Evolutionary conservation across 2,888 invertebrate genomes (phyloP).

Genomic region (Noctua janthe): DNA sequence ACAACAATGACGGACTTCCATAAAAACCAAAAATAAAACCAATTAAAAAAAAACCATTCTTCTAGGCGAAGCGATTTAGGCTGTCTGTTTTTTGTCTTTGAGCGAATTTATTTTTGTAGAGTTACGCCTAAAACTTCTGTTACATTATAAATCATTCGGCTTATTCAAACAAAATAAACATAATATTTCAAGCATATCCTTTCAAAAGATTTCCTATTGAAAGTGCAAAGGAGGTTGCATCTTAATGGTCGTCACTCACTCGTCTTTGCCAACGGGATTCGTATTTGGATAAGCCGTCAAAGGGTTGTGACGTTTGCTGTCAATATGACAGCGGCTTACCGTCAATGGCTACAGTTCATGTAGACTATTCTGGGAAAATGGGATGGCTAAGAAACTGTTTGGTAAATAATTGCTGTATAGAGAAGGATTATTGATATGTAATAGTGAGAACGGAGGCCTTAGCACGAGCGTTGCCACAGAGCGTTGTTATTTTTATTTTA

Average conservation of each 20-base stretch:
- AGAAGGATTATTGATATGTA: not conserved
- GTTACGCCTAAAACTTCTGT: not conserved
- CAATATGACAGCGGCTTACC: conserved; percentile 13
- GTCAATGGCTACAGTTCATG: conserved; percentile 12
- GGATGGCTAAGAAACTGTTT: too few species aligned
- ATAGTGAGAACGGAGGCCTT: too few species aligned
- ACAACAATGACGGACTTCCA: not conserved
- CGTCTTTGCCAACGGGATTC: conserved; percentile 8
- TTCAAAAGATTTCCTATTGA: not conserved
- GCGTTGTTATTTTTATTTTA: too few species aligned
- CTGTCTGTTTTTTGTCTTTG: not conserved
- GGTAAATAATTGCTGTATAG: not conserved
- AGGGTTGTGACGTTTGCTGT: conserved; percentile 25
- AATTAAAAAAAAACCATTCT: too few species aligned
- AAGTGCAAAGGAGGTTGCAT: conserved; percentile 1
- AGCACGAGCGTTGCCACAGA: too few species aligned
- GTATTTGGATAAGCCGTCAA: conserved; percentile 47
- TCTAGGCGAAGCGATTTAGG: not conserved
- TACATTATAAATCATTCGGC: not conserved
- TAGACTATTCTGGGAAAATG: conserved; percentile 13
- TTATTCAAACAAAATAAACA: not conserved
- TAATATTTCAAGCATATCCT: not conserved
- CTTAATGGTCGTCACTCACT: conserved; percentile 7
- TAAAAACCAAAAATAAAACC: not conserved
- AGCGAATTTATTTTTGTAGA: not conserved